A percentile compares a stretch with the other conserved stretches of the same genome.
Conservation (phyloP, 2,888 invertebrate species). For the Drosophila formosana region DNA sequence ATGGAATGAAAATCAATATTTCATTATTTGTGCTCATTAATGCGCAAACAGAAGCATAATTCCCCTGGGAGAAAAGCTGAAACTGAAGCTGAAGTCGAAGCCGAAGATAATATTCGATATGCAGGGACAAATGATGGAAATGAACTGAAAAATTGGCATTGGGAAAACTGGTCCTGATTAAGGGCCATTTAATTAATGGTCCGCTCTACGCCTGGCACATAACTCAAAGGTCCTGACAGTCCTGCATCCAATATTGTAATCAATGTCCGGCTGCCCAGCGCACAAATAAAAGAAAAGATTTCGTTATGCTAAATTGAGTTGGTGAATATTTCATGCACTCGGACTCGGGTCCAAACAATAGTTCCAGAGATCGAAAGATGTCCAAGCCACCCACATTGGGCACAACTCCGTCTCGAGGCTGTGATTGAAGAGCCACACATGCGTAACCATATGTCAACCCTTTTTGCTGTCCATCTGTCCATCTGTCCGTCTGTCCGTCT, state of each 20-base stretch:
- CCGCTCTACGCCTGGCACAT: conserved; percentile 51
- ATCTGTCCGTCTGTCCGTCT: not conserved
- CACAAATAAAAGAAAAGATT: conserved; percentile 24
- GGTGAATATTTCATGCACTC: conserved; percentile 64
- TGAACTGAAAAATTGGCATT: conserved; percentile 47
- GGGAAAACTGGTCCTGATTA: conserved; percentile 26
- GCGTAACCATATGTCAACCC: conserved; percentile 68
- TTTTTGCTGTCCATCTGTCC: conserved; percentile 44
- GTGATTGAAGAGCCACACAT: conserved; percentile 56
- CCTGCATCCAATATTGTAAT: conserved; percentile 13
- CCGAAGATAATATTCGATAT: conserved; percentile 8
- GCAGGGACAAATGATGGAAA: conserved; percentile 53
- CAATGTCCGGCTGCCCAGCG: conserved; percentile 27
- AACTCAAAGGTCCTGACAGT: conserved; percentile 47
- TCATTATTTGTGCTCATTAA: conserved; percentile 13
- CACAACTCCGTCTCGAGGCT: conserved; percentile 20
- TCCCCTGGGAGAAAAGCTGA: conserved; percentile 11
- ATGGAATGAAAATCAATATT: conserved; percentile 6
- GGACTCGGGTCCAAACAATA: conserved; percentile 45
- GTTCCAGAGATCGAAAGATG: conserved; percentile 36
- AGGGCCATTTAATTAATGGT: conserved; percentile 64
- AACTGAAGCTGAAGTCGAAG: not conserved
- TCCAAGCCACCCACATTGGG: not conserved
- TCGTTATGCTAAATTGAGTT: conserved; percentile 71
- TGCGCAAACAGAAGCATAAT: conserved; percentile 10